These are phyloP conservation scores for Macropodus opercularis DNA, from an alignment of 2,797 vertebrate species.

Conservation along the genomic window DNA sequence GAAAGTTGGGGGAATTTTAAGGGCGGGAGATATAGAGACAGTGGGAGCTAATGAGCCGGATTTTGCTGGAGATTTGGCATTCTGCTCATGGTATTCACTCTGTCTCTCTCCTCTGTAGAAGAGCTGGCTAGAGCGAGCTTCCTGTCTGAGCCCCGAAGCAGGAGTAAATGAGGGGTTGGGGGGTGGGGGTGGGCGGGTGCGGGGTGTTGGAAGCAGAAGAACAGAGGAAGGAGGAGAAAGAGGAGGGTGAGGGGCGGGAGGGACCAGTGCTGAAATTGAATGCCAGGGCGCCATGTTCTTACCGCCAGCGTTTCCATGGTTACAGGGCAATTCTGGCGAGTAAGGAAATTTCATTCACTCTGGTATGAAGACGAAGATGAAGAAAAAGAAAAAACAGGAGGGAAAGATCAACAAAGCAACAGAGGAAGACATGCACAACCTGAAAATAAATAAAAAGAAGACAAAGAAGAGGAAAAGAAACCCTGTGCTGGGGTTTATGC, in stretches of 20 bases:
- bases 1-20: constrained; percentile 39
- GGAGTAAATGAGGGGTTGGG: constrained; percentile 74
- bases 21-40: constrained; percentile 56
- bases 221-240: constrained; percentile 68
- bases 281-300: constrained; percentile 84
- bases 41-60: constrained; percentile 79
- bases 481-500: constrained; percentile 54
- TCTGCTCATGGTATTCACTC: constrained; percentile 75
- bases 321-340: constrained; percentile 84
- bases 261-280: constrained; percentile 79
- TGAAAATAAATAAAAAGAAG: constrained; percentile 10
- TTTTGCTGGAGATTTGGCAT: constrained; percentile 81
- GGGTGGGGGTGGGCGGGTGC: constrained; percentile 1
- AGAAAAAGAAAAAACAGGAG: constrained; percentile 54
- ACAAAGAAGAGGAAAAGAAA: constrained; percentile 34
- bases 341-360: constrained; percentile 86
- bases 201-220: constrained; percentile 65
- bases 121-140: constrained; percentile 79
- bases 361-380: constrained; percentile 67
- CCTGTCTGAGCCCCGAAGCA: constrained; percentile 83
- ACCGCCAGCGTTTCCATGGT: constrained; percentile 85
- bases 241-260: constrained; percentile 63
- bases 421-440: constrained; percentile 32
- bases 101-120: constrained; percentile 72
- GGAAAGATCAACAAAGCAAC: constrained; percentile 77